phyloP scores from a whole-genome alignment of 1,140 invertebrate species.

The Subanguina moxae region DNA sequence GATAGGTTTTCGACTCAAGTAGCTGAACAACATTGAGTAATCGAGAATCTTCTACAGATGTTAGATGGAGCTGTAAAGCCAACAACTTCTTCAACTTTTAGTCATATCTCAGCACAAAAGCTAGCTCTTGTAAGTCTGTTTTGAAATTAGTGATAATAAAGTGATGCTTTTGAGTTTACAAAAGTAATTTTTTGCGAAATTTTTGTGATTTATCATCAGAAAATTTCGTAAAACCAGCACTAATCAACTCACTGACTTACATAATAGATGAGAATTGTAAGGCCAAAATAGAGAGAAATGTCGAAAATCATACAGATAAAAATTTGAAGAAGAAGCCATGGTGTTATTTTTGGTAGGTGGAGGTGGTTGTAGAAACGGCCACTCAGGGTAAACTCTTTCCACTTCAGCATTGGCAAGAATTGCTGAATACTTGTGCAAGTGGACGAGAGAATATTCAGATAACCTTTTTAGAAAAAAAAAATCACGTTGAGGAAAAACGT shows the following conservation, averaged over 20 bases:
- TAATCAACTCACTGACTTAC: background rate
- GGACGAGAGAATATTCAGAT: no score
- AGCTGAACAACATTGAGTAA: no score
- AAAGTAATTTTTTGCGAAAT: no score
- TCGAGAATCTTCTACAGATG: no score
- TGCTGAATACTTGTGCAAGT: background rate
- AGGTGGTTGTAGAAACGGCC: background rate
- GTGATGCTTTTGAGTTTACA: no score
- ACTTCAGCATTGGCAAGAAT: background rate
- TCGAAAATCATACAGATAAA: background rate
- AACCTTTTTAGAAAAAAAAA: background rate
- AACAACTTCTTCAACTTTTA: no score
- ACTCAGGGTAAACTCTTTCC: conserved; percentile 1
- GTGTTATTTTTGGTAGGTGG: background rate
- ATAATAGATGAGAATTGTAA: conserved; percentile 9
- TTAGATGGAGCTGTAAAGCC: no score
- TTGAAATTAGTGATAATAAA: no score
- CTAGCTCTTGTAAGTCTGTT: no score
- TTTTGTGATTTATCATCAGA: no score
- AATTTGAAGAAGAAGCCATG: background rate
- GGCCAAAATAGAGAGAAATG: background rate
- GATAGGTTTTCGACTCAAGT: no score
- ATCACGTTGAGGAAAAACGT: background rate
- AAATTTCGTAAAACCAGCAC: background rate
- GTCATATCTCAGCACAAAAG: no score